Base-by-base conservation (phyloP, 2,888 invertebrate species). In the Alviniconcha strummeri region DNA sequence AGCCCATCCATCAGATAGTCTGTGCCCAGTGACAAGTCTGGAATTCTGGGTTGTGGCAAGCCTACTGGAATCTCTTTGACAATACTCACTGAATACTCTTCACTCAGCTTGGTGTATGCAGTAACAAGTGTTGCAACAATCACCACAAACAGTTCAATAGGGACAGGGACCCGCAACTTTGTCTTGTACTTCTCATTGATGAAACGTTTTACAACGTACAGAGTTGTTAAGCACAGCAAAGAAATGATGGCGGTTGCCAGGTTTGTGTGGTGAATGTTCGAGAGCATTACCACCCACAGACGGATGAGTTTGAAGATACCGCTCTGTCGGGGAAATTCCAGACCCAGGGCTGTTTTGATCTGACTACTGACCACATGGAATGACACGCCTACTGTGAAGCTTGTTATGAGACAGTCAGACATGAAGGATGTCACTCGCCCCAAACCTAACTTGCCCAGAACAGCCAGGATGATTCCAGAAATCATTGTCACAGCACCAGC, bases 1-100 rank as follows among this genome's bases (percentile, higher is more conserved):
- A 94, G 83, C n/a, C 93, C 93, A 86, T 93, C 94, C 13, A 89
- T 86, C 95, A 95, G 17, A 75, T 87, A 88, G 55, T 85, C 85
- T 36, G 80, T 81, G 13, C 84, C 87, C 3, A 87, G 67, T 2
- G 79, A 78, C n/a, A 88, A 54, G 67, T 89, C 87, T n/a, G 90
- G 90, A 11, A 89, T 80, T 56, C 83, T 82, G 11, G 88, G 88
- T 9, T 74, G 75, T 54, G 90, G 89, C 52, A 90, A 83, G 11
- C 90, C 88, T 55, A 83, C 82, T 11, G 86, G 86, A 60, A 88
- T 84, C n/a, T 82, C 83, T 69, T 84, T 81, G 19, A 88, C 86
- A 67, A 88, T 84, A 17, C 71, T 82, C 7, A 88, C 86, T 52
- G 84, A 74, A 64, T 83, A 87, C 2, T 80, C 80, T 0, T 81